Base-by-base conservation (phyloP, 2,888 invertebrate genomes). In the Sphinx pinastri region DNA sequence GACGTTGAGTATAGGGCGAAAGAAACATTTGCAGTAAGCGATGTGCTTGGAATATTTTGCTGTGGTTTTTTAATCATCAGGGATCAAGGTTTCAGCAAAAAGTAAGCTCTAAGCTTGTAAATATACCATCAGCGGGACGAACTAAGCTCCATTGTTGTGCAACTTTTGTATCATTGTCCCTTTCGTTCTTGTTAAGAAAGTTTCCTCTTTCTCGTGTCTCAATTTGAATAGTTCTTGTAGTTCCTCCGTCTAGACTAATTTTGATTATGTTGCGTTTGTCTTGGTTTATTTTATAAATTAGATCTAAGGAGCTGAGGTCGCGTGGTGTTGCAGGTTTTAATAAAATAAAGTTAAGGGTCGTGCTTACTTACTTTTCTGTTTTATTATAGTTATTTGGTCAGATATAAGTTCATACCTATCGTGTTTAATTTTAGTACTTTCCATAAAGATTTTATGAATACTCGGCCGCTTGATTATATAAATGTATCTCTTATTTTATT, bases 201-300 rank as follows among this genome's bases (percentile, higher is more conserved):
- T 63, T 63, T 63, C 49, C 19, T 13, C 13, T 63, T 49, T 49
- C 49, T 47, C 63, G 45, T 12, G 11, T 47, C 63, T 19, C 63
- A 47, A 49, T 54, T 45, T 10, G 45, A 59, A 71, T 69, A 58
- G 69, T 59, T 71, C n/a, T 49, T 66, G 59, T 59, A 60, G 51
- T 67, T 14, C 67, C 47, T 63, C 63, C 49, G 49, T 47, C 63
- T 49, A 63, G 63, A 49, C 63, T 63, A 63, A 63, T 63, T 63
- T 47, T 19, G 45, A 47, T 60, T 59, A 45, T 45, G 19, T 13
- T 13, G 13, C 16, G 63, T 12, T 13, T 49, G 19, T 7, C 19
- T 49, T 63, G 19, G 47, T 49, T 49, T 63, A 11, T 63, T 16
- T 49, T 16, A 11, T 16, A 3, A 45, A 45, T 47, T 60, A n/a